These are phyloP conservation scores for Brevimyrus niger DNA, from an alignment of 2,113 vertebrate genomes.

Conservation along the genomic window DNA sequence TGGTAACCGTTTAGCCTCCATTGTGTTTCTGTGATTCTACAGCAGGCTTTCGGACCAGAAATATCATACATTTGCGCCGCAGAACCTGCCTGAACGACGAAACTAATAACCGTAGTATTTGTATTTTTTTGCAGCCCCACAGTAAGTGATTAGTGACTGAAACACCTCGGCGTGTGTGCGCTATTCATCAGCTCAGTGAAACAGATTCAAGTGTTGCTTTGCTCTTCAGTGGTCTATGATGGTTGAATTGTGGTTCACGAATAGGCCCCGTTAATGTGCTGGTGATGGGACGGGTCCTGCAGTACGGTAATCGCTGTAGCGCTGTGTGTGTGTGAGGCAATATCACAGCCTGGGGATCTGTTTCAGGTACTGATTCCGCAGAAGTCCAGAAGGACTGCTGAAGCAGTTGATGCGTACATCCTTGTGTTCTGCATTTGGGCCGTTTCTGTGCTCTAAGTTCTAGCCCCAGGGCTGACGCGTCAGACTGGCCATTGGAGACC, in stretches of 20 bases:
- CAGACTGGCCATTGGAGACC: neutral
- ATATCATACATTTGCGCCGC: neutral
- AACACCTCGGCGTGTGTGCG: neutral
- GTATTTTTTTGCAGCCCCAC: neutral
- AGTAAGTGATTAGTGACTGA: neutral
- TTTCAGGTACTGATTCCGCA: neutral
- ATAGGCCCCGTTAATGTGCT: neutral
- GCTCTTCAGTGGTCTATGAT: neutral
- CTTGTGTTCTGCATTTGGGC: neutral
- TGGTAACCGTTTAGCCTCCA: neutral
- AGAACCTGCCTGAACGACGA: neutral
- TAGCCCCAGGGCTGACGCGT: neutral
- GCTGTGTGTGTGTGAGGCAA: neutral
- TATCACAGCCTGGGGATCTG: neutral
- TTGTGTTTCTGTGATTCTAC: neutral
- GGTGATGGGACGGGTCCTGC: neutral
- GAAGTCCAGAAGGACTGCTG: neutral
- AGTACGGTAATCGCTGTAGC: neutral
- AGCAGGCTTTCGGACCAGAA: neutral
- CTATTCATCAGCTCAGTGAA: neutral
- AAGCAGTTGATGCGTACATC: neutral
- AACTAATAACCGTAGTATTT: neutral
- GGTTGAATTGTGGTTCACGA: neutral
- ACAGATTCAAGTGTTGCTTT: neutral
- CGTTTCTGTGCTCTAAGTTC: neutral